Evolutionary conservation across 2,113 vertebrate species (phyloP).

Genomic region (Anarrhichthys ocellatus): DNA sequence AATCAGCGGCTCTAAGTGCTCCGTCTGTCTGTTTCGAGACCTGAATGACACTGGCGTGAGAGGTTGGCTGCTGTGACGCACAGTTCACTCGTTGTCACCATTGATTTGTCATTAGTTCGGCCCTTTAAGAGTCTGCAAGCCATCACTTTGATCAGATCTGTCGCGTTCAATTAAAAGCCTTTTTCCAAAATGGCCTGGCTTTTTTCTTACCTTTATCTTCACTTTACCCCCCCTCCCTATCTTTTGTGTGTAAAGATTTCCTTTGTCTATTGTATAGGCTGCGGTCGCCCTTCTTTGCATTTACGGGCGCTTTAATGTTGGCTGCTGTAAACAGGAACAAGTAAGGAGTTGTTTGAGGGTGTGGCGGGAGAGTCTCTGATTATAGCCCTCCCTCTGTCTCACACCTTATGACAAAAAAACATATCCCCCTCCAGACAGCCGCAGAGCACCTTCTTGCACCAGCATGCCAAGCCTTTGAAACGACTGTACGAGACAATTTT

Average conservation of each 20-base stretch:
- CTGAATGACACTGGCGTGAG: constrained; percentile 23
- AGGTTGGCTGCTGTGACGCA: constrained; percentile 39
- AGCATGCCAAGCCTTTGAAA: constrained; percentile 20
- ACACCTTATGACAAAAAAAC: constrained; percentile 37
- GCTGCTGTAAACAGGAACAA: constrained; percentile 50
- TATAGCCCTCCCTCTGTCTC: constrained; percentile 44
- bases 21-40: constrained; percentile 5
- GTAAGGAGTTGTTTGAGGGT: constrained; percentile 51
- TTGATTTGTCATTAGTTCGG: constrained; percentile 76
- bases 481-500: constrained; percentile 13
- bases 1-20: constrained; percentile 46
- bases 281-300: constrained; percentile 7
- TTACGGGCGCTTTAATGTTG: constrained; percentile 35
- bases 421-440: constrained; percentile 14
- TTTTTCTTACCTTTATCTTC: constrained; percentile 40
- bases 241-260: constrained; percentile 13
- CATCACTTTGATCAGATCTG: constrained; percentile 69
- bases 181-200: constrained; percentile 19
- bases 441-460: constrained; percentile 3
- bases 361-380: constrained; percentile 55
- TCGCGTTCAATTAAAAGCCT: constrained; percentile 66
- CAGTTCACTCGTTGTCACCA: constrained; percentile 59
- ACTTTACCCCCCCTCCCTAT: background rate
- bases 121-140: constrained; percentile 36
- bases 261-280: constrained; percentile 53